Evolutionary conservation across 1,140 invertebrate species (phyloP), one percentile per base, ranked within the genome.

Genomic region (Ceratina japonica): DNA sequence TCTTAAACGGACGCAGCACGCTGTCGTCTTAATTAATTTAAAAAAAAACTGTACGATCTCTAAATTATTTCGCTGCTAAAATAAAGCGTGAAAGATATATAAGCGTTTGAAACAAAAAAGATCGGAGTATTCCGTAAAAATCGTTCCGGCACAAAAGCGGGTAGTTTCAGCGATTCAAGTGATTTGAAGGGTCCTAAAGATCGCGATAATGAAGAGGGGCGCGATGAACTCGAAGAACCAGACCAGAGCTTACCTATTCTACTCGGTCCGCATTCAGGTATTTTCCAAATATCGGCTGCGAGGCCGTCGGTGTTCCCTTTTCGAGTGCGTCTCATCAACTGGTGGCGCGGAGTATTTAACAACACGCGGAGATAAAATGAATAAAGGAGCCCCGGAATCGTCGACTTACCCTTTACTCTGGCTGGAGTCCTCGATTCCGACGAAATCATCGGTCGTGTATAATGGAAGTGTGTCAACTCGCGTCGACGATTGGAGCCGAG

Each of bases 391-490:
- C 61, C 37, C 62, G 51, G 62, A 75, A 66, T 75, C 62, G 72
- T 65, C 72, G 52, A 68, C 31, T 68, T 75, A 68, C 54, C 18
- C 63, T 49, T 58, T 59, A 4, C 59, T 27, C 22, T 16, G 22
- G 22, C 27, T 18, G n/a, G 49, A 64, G 49, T 10, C 51, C 62
- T 66, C 63, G 54, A 75, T 75, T 59, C 64, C 22, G 37, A 44
- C 8, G 54, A 49, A 68, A 68, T 75, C 64, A 75, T 68, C 74
- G 20, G 54, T 12, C 20, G 4, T 16, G 31, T 31, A 68, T 75
- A 75, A 75, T 75, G 22, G 27, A 75, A 75, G 5, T 68, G 74
- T 75, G 74, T 75, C 73, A 75, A 75, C 73, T 58, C 31, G 52
- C 20, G 37, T 66, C 51, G 51, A 22, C 52, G 61, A 54, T 51